A percentile compares a stretch with the other conserved stretches of the same genome.
Conservation (phyloP, 2,113 vertebrate genomes). For the Myrmophylax atrothorax region DNA sequence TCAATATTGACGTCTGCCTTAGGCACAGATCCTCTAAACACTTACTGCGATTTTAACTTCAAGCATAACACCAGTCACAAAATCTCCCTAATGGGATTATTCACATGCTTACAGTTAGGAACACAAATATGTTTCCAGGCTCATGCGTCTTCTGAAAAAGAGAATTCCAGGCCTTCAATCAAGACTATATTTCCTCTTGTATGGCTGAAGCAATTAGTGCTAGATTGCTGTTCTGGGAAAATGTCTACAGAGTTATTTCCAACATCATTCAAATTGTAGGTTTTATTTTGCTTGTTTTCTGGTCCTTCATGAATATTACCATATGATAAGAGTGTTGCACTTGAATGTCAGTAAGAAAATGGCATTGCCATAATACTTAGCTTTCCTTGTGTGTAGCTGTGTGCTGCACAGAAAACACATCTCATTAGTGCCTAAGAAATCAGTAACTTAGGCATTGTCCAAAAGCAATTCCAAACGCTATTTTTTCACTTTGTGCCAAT, state of each 20-base stretch:
- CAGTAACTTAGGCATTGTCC: rapidly evolving
- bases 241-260: neutral
- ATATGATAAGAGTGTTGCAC: neutral
- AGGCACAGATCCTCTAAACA: constrained; percentile 4
- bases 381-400: neutral
- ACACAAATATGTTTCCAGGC: constrained; percentile 11
- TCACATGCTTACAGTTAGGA: constrained; percentile 15
- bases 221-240: neutral
- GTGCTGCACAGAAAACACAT: neutral
- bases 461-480: neutral
- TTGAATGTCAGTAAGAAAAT: neutral
- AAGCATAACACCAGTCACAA: constrained; percentile 1
- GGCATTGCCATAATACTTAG: neutral
- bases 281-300: neutral
- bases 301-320: neutral
- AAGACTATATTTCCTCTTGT: neutral
- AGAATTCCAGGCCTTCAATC: neutral
- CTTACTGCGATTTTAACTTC: neutral
- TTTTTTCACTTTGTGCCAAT: neutral
- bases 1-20: neutral
- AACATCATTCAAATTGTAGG: neutral
- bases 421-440: neutral
- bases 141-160: neutral
- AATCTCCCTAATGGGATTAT: constrained; percentile 27
- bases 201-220: neutral